These are phyloP conservation scores for Oscheius sp. DNA, from an alignment of 1,140 invertebrate species.

Conservation along the genomic window DNA sequence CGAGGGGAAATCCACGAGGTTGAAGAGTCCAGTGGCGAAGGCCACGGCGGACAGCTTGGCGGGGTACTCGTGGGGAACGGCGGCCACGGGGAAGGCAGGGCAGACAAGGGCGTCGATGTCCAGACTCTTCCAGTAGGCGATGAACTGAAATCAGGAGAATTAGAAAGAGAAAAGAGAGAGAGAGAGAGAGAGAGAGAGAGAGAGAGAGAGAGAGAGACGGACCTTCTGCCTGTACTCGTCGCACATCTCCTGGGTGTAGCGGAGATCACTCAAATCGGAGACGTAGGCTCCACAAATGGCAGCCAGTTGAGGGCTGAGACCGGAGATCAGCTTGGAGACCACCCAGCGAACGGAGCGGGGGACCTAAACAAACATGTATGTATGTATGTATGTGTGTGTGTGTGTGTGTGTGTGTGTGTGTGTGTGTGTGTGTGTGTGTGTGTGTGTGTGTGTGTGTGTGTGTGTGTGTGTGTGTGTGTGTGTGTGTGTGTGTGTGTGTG, in stretches of 20 bases:
- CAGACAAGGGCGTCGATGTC: slow-evolving; percentile 53
- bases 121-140: slow-evolving; percentile 46
- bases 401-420: not conserved
- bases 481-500: not conserved
- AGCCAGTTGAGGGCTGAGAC: slow-evolving; percentile 40
- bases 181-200: no score
- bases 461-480: not conserved
- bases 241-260: slow-evolving; percentile 41
- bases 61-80: slow-evolving; percentile 48
- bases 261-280: slow-evolving; percentile 22
- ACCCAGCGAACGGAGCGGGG: slow-evolving; percentile 43
- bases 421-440: not conserved
- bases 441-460: slow-evolving; percentile 20
- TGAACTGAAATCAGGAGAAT: slow-evolving; percentile 43
- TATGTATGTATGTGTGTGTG: not conserved
- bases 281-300: slow-evolving; percentile 26
- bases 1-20: slow-evolving; percentile 34
- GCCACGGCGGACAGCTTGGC: slow-evolving; percentile 39
- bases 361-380: slow-evolving; percentile 39
- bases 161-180: no score
- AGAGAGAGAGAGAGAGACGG: slow-evolving; percentile 6
- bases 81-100: slow-evolving; percentile 50
- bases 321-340: slow-evolving; percentile 32
- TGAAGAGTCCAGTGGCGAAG: slow-evolving; percentile 48
- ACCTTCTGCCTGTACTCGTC: slow-evolving; percentile 47